Conservation (phyloP, 1,140 invertebrate species). For the Lepidurus packardi region DNA sequence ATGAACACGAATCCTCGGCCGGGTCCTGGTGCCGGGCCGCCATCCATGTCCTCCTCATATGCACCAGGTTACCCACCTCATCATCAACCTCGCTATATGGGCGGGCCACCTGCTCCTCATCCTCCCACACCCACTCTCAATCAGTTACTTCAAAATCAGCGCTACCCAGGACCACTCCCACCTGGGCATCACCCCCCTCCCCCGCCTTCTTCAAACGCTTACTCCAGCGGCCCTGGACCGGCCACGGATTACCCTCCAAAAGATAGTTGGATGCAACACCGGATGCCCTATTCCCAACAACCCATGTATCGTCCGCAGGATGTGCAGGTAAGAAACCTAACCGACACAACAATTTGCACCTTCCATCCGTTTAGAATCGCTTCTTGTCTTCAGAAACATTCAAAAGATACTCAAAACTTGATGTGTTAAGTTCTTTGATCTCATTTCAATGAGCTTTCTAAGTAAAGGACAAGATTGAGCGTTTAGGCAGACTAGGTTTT, state of each 20-base stretch:
- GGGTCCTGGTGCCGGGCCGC: constrained; percentile 12
- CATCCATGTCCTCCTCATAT: not conserved
- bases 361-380: too few relatives aligned
- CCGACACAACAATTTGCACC: not conserved
- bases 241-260: not conserved
- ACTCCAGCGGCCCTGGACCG: not conserved
- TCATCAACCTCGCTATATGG: constrained; percentile 24
- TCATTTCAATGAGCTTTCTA: too few relatives aligned
- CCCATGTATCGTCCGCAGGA: not conserved
- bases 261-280: not conserved
- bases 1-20: constrained; percentile 29
- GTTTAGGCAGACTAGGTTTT: too few relatives aligned
- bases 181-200: not conserved
- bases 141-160: constrained; percentile 2
- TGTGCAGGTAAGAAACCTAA: not conserved
- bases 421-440: too few relatives aligned
- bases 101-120: constrained; percentile 11
- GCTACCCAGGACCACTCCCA: not conserved
- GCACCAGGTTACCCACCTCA: constrained; percentile 26
- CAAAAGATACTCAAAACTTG: not conserved
- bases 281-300: constrained; percentile 13
- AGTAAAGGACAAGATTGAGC: too few relatives aligned
- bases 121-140: not conserved
- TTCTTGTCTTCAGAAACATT: not conserved
- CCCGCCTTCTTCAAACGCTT: not conserved